Evolutionary conservation across 1,140 invertebrate genomes (phyloP).

Genomic region (Drosophila sp.): DNA sequence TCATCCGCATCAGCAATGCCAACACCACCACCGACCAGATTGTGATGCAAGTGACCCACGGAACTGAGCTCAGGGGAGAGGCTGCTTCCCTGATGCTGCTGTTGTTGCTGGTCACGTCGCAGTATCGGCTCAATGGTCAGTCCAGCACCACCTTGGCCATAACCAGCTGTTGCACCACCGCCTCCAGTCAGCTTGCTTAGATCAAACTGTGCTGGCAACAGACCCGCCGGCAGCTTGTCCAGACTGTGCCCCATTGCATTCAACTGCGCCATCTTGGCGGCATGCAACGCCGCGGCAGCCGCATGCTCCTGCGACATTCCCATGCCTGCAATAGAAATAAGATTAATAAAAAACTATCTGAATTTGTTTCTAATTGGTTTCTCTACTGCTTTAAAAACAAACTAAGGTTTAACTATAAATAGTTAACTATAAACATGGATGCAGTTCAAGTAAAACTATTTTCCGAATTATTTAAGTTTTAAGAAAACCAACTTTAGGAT

Average conservation of each 20-base stretch:
- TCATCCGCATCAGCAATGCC: constrained; percentile 38
- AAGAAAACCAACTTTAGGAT: no score
- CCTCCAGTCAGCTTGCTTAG: constrained; percentile 71
- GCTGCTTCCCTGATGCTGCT: constrained; percentile 43
- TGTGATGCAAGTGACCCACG: constrained; percentile 45
- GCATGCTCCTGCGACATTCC: constrained; percentile 86
- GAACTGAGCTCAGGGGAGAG: constrained; percentile 62
- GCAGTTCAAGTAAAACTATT: no score
- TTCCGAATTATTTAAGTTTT: no score
- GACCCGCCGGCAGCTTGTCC: constrained; percentile 83
- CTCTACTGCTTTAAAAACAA: no score
- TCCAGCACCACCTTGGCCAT: constrained; percentile 51
- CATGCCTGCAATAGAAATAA: constrained; percentile 73
- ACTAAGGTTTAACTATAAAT: neutral
- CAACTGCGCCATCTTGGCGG: constrained; percentile 89
- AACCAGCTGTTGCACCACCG: constrained; percentile 28
- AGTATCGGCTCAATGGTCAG: constrained; percentile 74
- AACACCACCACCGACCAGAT: constrained; percentile 30
- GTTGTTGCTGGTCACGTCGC: constrained; percentile 62
- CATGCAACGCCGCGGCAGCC: constrained; percentile 87
- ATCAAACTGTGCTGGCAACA: constrained; percentile 79
- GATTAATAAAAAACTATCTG: no score
- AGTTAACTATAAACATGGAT: neutral
- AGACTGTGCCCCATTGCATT: constrained; percentile 88
- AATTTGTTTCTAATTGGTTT: no score